These are phyloP conservation scores for Rhyacophila brunnea DNA, from an alignment of 1,140 invertebrate species.

Conservation along the genomic window DNA sequence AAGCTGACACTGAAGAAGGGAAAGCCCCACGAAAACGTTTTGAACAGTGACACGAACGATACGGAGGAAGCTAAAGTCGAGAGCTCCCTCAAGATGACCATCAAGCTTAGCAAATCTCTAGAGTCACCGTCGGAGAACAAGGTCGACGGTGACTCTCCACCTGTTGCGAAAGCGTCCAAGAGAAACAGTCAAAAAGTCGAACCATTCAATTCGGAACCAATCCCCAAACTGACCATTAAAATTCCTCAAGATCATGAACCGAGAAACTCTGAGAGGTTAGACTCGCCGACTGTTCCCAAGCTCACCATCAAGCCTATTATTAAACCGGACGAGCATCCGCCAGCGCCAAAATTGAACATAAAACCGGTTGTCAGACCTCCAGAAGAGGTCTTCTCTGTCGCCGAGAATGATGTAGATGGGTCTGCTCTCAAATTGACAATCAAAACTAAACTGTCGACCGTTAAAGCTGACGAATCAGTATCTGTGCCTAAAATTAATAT, in stretches of 20 bases:
- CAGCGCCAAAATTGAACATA: slow-evolving; percentile 11
- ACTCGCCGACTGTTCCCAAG: background rate
- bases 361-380: slow-evolving; percentile 38
- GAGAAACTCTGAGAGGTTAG: background rate
- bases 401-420: slow-evolving; percentile 8
- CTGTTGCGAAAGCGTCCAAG: slow-evolving; percentile 48
- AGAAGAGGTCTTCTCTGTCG: slow-evolving; percentile 31
- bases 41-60: slow-evolving; percentile 8
- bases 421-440: slow-evolving; percentile 27
- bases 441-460: slow-evolving; percentile 1
- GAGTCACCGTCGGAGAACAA: slow-evolving; percentile 13
- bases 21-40: slow-evolving; percentile 36
- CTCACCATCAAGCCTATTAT: slow-evolving; percentile 18
- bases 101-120: slow-evolving; percentile 18
- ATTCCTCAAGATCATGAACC: slow-evolving; percentile 1
- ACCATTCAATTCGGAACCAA: slow-evolving; percentile 15
- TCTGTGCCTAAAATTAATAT: slow-evolving; percentile 18
- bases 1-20: slow-evolving; percentile 52
- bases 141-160: slow-evolving; percentile 7
- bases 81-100: slow-evolving; percentile 26
- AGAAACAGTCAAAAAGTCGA: slow-evolving; percentile 46
- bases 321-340: slow-evolving; percentile 40
- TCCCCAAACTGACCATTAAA: background rate
- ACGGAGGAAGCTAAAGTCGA: slow-evolving; percentile 5
- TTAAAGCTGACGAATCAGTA: background rate